Evolutionary conservation across 2,888 invertebrate species (phyloP).

Genomic region (Ennomos erosarius): DNA sequence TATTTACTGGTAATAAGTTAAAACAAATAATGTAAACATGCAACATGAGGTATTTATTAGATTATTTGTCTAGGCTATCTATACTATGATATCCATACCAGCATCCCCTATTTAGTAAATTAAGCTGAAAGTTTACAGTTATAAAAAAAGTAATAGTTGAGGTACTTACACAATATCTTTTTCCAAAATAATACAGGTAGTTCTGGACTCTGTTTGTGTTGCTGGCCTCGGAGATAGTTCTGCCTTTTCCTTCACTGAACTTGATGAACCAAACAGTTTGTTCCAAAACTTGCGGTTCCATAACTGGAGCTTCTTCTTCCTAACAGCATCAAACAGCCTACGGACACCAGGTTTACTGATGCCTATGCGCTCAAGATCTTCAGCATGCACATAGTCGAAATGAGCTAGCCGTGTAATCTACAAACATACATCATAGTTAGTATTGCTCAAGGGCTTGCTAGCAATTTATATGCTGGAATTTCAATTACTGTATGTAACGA

Average conservation of each 20-base stretch:
- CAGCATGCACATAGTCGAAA: conserved; percentile 98
- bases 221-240: conserved; percentile 77
- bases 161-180: conserved; percentile 88
- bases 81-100: too few species aligned
- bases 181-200: conserved; percentile 93
- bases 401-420: conserved; percentile 96
- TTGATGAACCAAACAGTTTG: conserved; percentile 88
- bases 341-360: conserved; percentile 97
- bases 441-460: too few species aligned
- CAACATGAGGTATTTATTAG: too few species aligned
- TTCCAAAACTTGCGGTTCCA: conserved; percentile 93
- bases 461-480: too few species aligned
- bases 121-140: background rate
- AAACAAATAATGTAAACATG: too few species aligned
- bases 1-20: too few species aligned
- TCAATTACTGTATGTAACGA: too few species aligned
- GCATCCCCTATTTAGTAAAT: too few species aligned
- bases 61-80: too few species aligned
- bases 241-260: conserved; percentile 69
- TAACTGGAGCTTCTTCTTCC: conserved; percentile 92
- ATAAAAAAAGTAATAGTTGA: background rate
- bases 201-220: conserved; percentile 69
- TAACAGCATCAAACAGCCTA: conserved; percentile 95
- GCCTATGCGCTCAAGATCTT: conserved; percentile 97
- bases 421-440: conserved; percentile 41